A percentile compares a stretch with the other conserved stretches of the same genome.
Evolutionary conservation across 2,888 invertebrate genomes (phyloP).

Genomic region (Stenotaenia linearis): DNA sequence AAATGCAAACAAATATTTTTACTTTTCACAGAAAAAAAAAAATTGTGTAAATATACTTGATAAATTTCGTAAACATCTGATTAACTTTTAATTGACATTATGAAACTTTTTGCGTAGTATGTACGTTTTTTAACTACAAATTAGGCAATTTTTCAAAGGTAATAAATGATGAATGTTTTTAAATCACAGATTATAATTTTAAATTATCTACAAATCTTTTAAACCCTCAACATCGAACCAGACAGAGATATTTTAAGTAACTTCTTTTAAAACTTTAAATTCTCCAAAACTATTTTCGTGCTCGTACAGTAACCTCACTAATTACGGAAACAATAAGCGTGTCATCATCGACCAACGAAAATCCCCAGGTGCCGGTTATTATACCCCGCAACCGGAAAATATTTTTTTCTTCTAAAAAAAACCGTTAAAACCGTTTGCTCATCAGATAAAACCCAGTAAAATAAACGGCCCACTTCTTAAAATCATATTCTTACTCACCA

Average conservation of each 20-base stretch:
- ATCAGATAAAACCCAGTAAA: neutral
- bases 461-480: neutral
- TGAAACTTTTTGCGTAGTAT: neutral
- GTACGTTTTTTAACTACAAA: neutral
- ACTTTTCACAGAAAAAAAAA: neutral
- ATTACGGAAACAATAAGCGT: neutral
- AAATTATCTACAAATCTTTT: neutral
- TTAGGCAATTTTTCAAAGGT: neutral
- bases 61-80: neutral
- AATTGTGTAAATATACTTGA: neutral
- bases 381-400: neutral
- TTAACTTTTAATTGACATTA: neutral
- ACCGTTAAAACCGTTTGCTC: neutral
- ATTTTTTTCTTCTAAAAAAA: neutral
- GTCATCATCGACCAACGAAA: neutral
- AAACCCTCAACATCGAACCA: neutral
- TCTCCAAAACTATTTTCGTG: neutral
- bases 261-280: neutral
- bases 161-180: too few relatives aligned
- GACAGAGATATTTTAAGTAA: neutral
- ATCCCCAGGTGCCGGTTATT: neutral
- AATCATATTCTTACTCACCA: slow-evolving; percentile 49
- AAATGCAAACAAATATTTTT: neutral
- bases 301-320: neutral
- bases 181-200: neutral